Evolutionary conservation across 2,113 vertebrate species (phyloP).

Genomic region (Hystrix brachyura): DNA sequence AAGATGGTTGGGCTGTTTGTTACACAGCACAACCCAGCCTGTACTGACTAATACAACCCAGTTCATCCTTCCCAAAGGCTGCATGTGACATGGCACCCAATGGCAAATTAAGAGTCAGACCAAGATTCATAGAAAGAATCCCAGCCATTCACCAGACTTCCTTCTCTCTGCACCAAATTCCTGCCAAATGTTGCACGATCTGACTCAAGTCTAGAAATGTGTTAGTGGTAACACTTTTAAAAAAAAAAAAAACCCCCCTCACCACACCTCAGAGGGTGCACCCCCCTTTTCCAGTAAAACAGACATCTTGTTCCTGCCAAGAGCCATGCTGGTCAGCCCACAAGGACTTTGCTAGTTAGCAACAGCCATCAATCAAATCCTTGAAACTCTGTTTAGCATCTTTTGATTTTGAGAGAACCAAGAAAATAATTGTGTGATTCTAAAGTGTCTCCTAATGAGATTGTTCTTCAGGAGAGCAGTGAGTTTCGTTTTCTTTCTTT

Average conservation of each 20-base stretch:
- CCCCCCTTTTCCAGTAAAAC: slow-evolving; percentile 43
- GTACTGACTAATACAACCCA: neutral
- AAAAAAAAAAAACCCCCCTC: neutral
- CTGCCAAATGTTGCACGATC: neutral
- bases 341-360: slow-evolving; percentile 4
- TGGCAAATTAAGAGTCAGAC: neutral
- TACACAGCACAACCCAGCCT: neutral
- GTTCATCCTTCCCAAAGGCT: too few relatives aligned
- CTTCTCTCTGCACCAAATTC: neutral
- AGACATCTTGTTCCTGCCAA: neutral
- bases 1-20: neutral
- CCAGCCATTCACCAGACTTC: neutral
- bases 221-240: slow-evolving; percentile 40
- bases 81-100: rapidly evolving
- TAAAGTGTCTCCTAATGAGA: slow-evolving; percentile 71
- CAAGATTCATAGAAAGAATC: neutral
- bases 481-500: neutral
- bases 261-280: slow-evolving; percentile 30
- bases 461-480: slow-evolving; percentile 23
- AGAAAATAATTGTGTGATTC: slow-evolving; percentile 73
- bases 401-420: slow-evolving; percentile 57
- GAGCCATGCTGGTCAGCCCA: slow-evolving; percentile 12
- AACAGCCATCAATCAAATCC: neutral
- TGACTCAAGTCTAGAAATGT: neutral
- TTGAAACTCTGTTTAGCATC: slow-evolving; percentile 41